Percentiles rank a stretch among this genome's conserved stretches.
Conservation (phyloP, 2,888 invertebrate genomes). For the Crematogaster levior region DNA sequence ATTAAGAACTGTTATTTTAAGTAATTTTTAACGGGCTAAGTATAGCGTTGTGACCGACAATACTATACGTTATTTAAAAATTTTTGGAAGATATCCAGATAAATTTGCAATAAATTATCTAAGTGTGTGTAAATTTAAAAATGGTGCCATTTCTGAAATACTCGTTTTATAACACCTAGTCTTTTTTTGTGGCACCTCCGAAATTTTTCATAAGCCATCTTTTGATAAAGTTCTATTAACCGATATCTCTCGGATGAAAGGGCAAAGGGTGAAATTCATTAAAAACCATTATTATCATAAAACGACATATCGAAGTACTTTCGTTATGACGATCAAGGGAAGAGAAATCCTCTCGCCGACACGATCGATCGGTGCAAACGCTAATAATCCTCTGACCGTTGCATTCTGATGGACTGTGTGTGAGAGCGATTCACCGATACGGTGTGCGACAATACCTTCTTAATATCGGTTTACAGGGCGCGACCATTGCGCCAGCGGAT, state of each 20-base stretch:
- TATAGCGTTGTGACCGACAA: not conserved
- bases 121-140: not conserved
- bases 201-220: no score
- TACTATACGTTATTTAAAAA: not conserved
- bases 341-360: slow-evolving; percentile 54
- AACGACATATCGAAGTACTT: slow-evolving; percentile 33
- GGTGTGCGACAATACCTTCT: slow-evolving; percentile 70
- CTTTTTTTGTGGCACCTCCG: not conserved
- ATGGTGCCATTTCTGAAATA: not conserved
- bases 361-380: slow-evolving; percentile 57
- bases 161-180: not conserved
- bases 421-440: slow-evolving; percentile 71
- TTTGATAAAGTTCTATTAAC: no score
- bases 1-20: not conserved
- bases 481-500: slow-evolving; percentile 66
- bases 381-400: slow-evolving; percentile 63
- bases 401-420: slow-evolving; percentile 60
- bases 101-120: not conserved
- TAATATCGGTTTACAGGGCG: slow-evolving; percentile 66
- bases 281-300: slow-evolving; percentile 52
- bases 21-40: not conserved
- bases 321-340: not conserved
- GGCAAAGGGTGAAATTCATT: slow-evolving; percentile 13
- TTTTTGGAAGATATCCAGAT: not conserved
- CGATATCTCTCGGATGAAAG: no score